Evolutionary conservation across 2,113 vertebrate genomes (phyloP).

Genomic region (Stictonetta naevosa): DNA sequence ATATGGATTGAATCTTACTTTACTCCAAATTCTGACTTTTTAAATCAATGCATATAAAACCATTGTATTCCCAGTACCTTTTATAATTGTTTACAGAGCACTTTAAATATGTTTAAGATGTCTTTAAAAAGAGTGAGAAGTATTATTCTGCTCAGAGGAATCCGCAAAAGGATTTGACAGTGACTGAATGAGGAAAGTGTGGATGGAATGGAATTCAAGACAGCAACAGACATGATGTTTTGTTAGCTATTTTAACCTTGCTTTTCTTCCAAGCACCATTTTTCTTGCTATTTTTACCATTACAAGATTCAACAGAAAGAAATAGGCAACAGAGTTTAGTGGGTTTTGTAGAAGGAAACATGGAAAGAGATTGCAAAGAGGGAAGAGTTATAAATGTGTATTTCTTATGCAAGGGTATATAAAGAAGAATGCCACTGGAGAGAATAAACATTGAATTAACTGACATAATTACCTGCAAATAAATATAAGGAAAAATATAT

Average conservation of each 20-base stretch:
- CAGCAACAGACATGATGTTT: not conserved
- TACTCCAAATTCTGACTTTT: not conserved
- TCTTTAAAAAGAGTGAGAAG: not conserved
- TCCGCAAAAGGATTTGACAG: not conserved
- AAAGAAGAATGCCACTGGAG: not conserved
- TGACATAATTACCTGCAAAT: not conserved
- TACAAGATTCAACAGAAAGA: not conserved
- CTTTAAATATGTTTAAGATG: not conserved
- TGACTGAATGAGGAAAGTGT: not conserved
- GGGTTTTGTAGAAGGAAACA: not conserved
- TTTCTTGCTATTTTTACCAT: not conserved
- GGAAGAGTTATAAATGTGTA: not conserved
- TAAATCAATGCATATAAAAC: not conserved
- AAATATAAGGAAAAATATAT: not conserved
- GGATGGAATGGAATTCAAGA: not conserved
- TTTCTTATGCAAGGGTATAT: not conserved
- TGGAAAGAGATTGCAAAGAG: not conserved
- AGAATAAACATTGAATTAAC: not conserved
- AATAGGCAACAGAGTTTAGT: not conserved
- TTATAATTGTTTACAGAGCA: not conserved
- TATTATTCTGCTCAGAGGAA: not conserved
- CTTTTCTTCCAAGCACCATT: not conserved
- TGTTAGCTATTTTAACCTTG: not conserved
- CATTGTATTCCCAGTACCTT: not conserved
- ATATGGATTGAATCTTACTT: constrained; percentile 1